Evolutionary conservation across 1,140 invertebrate genomes (phyloP).

Genomic region (Heliconius hewitsoni): DNA sequence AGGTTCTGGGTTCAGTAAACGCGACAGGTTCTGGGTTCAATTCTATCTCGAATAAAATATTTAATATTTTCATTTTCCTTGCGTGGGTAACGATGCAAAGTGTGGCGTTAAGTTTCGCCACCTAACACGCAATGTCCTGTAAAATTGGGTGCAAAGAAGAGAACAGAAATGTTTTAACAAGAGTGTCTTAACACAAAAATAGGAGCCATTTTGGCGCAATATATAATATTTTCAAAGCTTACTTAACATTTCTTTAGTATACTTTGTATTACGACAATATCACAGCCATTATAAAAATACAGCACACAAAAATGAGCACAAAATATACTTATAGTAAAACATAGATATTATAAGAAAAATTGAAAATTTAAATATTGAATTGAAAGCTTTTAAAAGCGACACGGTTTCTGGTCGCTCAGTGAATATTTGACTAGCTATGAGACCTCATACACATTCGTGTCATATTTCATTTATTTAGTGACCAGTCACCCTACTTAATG

Average conservation of each 20-base stretch:
- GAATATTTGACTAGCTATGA: slow-evolving; percentile 7
- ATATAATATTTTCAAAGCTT: no score
- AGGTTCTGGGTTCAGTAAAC: no score
- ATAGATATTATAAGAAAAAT: not conserved
- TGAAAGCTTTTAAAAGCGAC: slow-evolving; percentile 12
- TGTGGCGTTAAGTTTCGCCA: not conserved
- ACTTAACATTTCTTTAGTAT: no score
- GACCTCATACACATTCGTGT: not conserved
- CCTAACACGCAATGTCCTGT: no score
- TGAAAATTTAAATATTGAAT: not conserved
- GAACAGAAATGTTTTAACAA: not conserved
- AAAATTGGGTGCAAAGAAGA: not conserved
- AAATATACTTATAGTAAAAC: not conserved
- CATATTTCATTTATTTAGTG: not conserved
- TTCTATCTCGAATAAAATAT: no score
- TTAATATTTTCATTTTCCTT: no score
- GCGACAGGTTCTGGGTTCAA: no score
- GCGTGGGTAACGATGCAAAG: no score
- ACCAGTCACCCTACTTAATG: not conserved
- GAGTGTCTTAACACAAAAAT: no score
- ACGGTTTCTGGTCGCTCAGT: slow-evolving; percentile 6
- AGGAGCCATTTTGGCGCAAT: no score
- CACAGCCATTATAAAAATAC: no score
- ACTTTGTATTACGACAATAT: no score
- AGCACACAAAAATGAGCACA: not conserved